These are phyloP conservation scores for Riparia riparia DNA, from an alignment of 2,113 vertebrate species.

Conservation along the genomic window DNA sequence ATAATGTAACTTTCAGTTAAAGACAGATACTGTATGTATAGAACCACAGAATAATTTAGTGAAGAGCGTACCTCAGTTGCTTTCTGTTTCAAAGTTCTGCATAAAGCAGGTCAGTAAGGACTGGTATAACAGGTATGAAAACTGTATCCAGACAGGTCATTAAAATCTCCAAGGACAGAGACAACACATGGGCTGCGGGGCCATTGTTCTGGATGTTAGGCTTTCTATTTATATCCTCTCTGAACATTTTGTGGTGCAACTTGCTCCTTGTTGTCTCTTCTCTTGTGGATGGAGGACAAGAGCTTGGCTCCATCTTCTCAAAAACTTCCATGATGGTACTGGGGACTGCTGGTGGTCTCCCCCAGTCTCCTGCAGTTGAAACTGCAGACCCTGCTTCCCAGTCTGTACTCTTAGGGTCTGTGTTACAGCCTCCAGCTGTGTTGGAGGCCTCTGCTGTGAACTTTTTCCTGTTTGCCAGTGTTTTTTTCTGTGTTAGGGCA, in stretches of 20 bases:
- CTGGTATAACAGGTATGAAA: accelerated
- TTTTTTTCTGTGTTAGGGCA: not conserved
- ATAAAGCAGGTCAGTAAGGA: not conserved
- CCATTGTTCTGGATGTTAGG: not conserved
- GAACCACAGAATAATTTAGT: not conserved
- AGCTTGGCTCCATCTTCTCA: not conserved
- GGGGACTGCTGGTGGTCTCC: not conserved
- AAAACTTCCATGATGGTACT: not conserved
- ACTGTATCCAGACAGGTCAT: not conserved
- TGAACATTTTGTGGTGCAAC: not conserved
- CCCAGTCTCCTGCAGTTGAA: not conserved
- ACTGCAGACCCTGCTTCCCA: accelerated
- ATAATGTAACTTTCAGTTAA: not conserved
- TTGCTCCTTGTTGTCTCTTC: not conserved
- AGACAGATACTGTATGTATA: not conserved
- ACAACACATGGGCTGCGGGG: accelerated
- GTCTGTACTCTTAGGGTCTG: not conserved
- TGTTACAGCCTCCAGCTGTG: accelerated
- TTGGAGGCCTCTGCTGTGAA: not conserved
- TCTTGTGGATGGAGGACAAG: not conserved
- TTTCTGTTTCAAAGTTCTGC: not conserved
- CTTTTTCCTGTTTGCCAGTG: not conserved
- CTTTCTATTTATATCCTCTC: not conserved
- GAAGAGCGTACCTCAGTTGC: not conserved
- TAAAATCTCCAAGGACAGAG: not conserved